Evolutionary conservation across 2,113 vertebrate species (phyloP).

Genomic region (Crotalus helleri): DNA sequence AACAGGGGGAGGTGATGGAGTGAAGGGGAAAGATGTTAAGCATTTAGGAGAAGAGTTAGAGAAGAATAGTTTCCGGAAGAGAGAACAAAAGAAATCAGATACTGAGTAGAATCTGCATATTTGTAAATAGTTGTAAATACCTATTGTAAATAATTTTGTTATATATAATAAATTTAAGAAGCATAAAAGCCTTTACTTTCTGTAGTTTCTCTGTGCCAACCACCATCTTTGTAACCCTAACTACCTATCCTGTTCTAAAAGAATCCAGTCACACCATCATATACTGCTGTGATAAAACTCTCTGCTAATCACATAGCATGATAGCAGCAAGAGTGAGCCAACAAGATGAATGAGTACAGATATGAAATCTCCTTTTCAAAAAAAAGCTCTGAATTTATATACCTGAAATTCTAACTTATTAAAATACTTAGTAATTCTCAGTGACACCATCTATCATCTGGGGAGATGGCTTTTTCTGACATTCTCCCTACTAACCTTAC

Average conservation of each 20-base stretch:
- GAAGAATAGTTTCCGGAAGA: not conserved
- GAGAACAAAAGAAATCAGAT: not conserved
- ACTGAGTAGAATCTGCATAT: not conserved
- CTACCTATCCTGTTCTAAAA: not conserved
- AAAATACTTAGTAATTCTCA: not conserved
- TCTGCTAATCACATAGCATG: not conserved
- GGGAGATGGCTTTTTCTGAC: not conserved
- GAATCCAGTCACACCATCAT: not conserved
- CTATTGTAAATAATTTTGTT: not conserved
- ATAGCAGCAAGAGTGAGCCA: not conserved
- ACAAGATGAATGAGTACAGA: not conserved
- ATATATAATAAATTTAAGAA: not conserved
- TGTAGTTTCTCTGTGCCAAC: not conserved
- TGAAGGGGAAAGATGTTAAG: not conserved
- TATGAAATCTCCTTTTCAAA: not conserved
- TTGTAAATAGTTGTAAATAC: not conserved
- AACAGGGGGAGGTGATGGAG: not conserved
- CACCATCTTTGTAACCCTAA: not conserved
- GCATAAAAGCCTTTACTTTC: not conserved
- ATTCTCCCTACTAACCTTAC: not conserved
- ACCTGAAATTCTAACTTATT: not conserved
- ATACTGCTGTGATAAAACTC: not conserved
- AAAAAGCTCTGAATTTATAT: not conserved
- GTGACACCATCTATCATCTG: not conserved
- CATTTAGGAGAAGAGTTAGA: not conserved